These are phyloP conservation scores for Scrobipalpa costella DNA, from an alignment of 2,888 invertebrate species.

Conservation along the genomic window DNA sequence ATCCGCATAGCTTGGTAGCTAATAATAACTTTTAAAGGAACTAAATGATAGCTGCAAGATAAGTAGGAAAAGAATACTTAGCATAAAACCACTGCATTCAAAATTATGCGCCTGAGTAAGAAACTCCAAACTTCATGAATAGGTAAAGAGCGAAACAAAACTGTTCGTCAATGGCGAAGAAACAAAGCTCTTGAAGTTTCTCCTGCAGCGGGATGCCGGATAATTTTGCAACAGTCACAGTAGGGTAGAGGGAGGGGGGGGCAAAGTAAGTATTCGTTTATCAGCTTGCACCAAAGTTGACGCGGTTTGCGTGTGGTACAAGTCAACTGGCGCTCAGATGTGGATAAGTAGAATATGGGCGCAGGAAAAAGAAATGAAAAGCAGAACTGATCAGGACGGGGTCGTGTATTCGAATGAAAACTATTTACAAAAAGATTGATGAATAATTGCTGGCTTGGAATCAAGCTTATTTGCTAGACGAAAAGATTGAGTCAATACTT, in stretches of 20 bases:
- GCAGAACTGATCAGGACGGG: no score
- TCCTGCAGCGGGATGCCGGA: background rate
- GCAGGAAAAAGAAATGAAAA: no score
- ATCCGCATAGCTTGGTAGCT: background rate
- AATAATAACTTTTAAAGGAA: background rate
- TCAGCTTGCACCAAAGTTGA: background rate
- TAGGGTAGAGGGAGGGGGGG: background rate
- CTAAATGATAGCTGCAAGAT: background rate
- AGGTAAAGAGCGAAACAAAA: constrained; percentile 10
- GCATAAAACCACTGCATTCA: background rate
- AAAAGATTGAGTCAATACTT: no score
- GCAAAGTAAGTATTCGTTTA: background rate
- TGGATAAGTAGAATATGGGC: background rate
- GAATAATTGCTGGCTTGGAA: no score
- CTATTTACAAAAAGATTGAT: no score
- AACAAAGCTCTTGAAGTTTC: background rate
- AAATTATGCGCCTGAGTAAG: constrained; percentile 3
- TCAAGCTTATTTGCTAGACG: no score
- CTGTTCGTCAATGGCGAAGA: constrained; percentile 7
- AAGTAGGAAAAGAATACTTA: background rate
- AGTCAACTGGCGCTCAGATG: background rate
- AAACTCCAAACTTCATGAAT: constrained; percentile 8
- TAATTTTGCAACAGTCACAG: background rate
- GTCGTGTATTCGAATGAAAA: no score
- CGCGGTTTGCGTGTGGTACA: background rate